These are phyloP conservation scores for Tromatobia lineatoria DNA, from an alignment of 2,888 invertebrate species.

Conservation along the genomic window DNA sequence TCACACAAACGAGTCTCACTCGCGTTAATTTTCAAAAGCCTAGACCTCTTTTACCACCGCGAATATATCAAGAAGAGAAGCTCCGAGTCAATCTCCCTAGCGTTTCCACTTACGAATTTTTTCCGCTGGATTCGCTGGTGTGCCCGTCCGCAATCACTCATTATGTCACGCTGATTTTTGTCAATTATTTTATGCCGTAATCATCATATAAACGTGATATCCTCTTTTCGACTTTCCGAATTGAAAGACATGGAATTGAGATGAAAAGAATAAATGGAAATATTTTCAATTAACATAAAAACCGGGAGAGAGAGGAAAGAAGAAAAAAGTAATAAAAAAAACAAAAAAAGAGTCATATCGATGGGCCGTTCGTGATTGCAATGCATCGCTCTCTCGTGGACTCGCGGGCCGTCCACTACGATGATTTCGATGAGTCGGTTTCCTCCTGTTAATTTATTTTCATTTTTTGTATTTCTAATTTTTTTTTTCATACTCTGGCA, in stretches of 20 bases:
- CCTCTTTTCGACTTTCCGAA: conserved; percentile 30
- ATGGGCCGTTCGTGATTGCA: conserved; percentile 77
- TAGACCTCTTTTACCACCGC: background rate
- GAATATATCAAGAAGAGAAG: background rate
- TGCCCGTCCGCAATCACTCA: conserved; percentile 76
- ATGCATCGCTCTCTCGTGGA: conserved; percentile 80
- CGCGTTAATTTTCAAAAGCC: conserved; percentile 18
- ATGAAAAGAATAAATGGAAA: conserved; percentile 31
- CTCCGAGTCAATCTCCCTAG: background rate
- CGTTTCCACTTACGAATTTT: background rate
- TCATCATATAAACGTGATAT: conserved; percentile 52
- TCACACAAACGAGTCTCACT: conserved; percentile 75
- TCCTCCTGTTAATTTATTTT: conserved; percentile 26
- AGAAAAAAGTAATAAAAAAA: conserved; percentile 38
- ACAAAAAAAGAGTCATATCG: conserved; percentile 49
- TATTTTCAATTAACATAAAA: conserved; percentile 14
- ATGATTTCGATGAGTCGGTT: conserved; percentile 25
- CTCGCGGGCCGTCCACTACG: conserved; percentile 72
- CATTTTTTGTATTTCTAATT: conserved; percentile 8
- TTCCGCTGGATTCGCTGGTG: conserved; percentile 57
- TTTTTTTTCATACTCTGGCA: conserved; percentile 71
- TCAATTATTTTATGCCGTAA: conserved; percentile 80
- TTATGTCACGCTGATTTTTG: conserved; percentile 81
- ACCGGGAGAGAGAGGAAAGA: conserved; percentile 26
- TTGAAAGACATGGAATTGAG: conserved; percentile 36